phyloP scores from a whole-genome alignment of 2,113 vertebrate genomes.

The Cyanistes caeruleus region DNA sequence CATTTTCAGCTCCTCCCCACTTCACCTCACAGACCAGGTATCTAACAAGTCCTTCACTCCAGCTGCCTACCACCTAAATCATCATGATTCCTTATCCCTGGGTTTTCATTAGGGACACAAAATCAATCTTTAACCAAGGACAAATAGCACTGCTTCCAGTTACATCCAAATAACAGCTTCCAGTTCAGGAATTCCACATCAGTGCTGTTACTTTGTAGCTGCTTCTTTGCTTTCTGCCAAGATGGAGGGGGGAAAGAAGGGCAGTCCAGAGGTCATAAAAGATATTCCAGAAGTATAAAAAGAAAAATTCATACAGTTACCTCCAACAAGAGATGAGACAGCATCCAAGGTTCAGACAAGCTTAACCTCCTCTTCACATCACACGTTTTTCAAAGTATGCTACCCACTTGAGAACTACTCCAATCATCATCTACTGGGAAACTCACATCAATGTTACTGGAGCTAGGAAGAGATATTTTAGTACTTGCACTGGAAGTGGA shows the following conservation, averaged over 20 bases:
- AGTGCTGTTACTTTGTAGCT: neutral
- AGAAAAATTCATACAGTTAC: neutral
- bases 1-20: neutral
- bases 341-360: neutral
- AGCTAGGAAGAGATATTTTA: neutral
- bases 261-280: neutral
- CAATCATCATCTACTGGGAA: neutral
- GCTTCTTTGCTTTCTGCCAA: neutral
- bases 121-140: constrained; percentile 36
- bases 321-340: neutral
- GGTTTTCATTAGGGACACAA: neutral
- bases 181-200: neutral
- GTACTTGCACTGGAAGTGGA: neutral
- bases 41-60: neutral
- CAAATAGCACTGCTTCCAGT: neutral
- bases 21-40: neutral
- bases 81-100: neutral
- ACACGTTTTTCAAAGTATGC: neutral
- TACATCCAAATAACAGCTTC: neutral
- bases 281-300: neutral
- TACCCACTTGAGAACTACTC: neutral
- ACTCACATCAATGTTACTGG: neutral
- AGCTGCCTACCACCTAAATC: neutral
- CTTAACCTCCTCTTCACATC: neutral
- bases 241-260: neutral